phyloP scores from a whole-genome alignment of 2,797 vertebrate species.

The Tauraco hartlaubi region DNA sequence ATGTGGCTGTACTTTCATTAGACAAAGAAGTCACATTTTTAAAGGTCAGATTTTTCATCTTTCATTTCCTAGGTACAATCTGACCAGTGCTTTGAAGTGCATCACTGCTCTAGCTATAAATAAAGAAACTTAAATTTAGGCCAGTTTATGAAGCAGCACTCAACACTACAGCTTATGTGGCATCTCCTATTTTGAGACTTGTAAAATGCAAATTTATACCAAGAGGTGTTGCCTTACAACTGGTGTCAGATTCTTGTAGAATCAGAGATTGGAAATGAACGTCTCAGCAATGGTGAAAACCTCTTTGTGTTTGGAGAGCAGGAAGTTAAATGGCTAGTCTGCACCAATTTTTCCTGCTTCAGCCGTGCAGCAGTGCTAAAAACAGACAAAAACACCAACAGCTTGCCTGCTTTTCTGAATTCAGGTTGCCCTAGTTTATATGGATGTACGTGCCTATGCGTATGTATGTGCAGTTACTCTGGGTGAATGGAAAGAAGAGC shows the following conservation, averaged over 20 bases:
- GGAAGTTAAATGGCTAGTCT: neutral
- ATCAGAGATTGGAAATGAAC: neutral
- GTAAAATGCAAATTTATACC: neutral
- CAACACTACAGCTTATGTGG: neutral
- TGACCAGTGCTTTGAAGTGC: neutral
- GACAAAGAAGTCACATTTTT: neutral
- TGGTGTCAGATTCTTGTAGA: neutral
- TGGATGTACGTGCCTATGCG: fast-evolving
- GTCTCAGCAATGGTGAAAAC: neutral
- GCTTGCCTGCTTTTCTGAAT: neutral
- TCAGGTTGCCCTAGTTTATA: slow-evolving; percentile 3
- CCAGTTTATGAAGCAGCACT: neutral
- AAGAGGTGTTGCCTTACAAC: neutral
- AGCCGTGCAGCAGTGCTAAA: slow-evolving; percentile 16
- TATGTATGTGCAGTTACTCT: neutral
- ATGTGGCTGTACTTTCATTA: neutral
- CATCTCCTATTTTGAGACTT: neutral
- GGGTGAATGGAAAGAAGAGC: neutral
- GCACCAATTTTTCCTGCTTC: neutral
- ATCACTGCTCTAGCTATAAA: neutral
- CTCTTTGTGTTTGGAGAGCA: neutral
- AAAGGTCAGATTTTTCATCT: neutral
- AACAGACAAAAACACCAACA: neutral
- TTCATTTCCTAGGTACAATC: neutral
- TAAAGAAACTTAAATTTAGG: neutral